Evolutionary conservation across 2,113 vertebrate species (phyloP).

Genomic region (Strigops habroptila): DNA sequence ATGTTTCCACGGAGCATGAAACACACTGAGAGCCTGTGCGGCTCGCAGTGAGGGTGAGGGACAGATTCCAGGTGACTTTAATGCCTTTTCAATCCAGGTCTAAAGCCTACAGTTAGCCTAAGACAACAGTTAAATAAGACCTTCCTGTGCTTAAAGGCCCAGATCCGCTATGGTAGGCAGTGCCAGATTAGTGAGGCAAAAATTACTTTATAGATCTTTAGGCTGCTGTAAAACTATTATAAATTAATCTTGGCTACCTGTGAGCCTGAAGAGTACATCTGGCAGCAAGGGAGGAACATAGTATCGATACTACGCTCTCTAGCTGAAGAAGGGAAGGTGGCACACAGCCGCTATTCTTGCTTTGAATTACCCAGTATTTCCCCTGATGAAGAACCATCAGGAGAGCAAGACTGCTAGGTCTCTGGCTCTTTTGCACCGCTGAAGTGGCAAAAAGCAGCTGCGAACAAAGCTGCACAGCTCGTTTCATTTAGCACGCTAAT

Average conservation of each 20-base stretch:
- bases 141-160: not conserved
- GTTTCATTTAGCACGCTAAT: not conserved
- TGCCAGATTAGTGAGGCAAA: not conserved
- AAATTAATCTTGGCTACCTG: conserved; percentile 28
- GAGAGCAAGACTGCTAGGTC: not conserved
- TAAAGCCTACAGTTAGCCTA: not conserved
- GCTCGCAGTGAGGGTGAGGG: not conserved
- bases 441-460: conserved; percentile 5
- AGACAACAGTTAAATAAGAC: conserved; percentile 16
- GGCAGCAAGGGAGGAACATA: not conserved
- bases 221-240: conserved; percentile 29
- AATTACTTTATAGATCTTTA: conserved; percentile 31
- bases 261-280: not conserved
- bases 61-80: not conserved
- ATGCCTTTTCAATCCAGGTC: conserved; percentile 11
- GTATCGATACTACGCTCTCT: not conserved
- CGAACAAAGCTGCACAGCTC: not conserved
- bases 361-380: conserved; percentile 14
- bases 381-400: not conserved
- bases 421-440: not conserved
- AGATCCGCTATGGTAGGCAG: not conserved
- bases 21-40: accelerated
- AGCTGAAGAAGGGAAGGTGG: conserved; percentile 21
- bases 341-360: not conserved
- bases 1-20: not conserved